Conservation (phyloP, 2,113 vertebrate species). For the Serilophus lunatus region DNA sequence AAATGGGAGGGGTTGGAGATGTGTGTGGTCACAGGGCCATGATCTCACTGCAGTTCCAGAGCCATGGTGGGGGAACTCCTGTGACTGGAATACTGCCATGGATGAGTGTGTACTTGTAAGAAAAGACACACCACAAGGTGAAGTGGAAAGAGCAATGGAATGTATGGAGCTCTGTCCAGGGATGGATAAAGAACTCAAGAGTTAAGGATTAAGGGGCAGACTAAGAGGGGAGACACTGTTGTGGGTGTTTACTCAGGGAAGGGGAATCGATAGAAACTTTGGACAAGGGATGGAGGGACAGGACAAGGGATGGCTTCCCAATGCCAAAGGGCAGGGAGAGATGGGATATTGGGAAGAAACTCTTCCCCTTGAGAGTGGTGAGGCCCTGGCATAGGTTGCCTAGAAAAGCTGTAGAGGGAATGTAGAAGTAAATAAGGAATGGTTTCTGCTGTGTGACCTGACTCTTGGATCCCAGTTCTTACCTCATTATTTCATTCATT, state of each 20-base stretch:
- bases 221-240: neutral
- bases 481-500: slow-evolving; percentile 98
- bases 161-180: neutral
- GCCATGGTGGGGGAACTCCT: neutral
- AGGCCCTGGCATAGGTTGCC: neutral
- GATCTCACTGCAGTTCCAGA: neutral
- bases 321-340: neutral
- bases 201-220: neutral
- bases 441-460: neutral
- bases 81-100: neutral
- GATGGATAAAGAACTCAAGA: neutral
- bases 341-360: neutral
- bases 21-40: neutral
- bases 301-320: neutral
- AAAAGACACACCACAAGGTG: neutral
- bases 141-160: too few species aligned
- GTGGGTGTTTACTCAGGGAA: neutral
- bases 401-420: neutral
- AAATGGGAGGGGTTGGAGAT: neutral
- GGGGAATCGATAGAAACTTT: neutral
- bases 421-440: neutral
- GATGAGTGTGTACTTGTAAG: neutral
- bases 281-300: neutral
- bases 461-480: neutral
- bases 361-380: neutral